Base-by-base conservation (phyloP, 2,888 invertebrate species). In the Gortyna flavago region DNA sequence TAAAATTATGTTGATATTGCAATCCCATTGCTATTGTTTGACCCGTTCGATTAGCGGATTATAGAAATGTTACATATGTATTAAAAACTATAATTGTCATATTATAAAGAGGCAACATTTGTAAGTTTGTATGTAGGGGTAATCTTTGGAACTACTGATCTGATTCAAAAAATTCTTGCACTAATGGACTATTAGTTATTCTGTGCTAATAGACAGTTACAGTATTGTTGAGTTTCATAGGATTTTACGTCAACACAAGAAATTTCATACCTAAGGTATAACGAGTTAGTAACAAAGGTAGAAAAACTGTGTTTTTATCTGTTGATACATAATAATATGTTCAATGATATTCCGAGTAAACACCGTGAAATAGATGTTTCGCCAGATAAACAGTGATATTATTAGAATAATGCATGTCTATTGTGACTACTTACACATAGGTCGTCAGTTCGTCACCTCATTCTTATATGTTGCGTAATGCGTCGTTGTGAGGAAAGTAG, bases 381-480 rank as follows among this genome's bases (percentile, higher is more conserved):
- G 84, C 88, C 89, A 89, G 91, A 91, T 89, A 89, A 84, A 88
- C 71, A 35, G 38, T 29, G 75, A 89, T 93, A 93, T 93, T 93
- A 93, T 93, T 93, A 93, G 91, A 91, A 93, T 92, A 90, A 92
- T 88, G 82, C 88, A 87, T 81, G 78, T 83, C 89, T 90, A 91
- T 93, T 92, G 93, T 92, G 88, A 87, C 83, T 91, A 88, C 88
- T 85, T 85, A 83, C 83, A 77, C 81, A 80, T 83, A 87, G 87
- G 85, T 85, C 81, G 77, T 69, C 83, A 87, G 87, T 85, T 85
- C 81, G 77, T 69, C 83, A 82, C 74, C 89, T 79, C 75, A 89
- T 77, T 90, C 90, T 90, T 32, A 32, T 32, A 90, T 70, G 86
- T 85, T 66, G 72, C 72, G 85, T 72, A 86, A 83, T 64, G 65